These are phyloP conservation scores for Hanleya hanleyi DNA, from an alignment of 2,888 invertebrate genomes.

Conservation along the genomic window DNA sequence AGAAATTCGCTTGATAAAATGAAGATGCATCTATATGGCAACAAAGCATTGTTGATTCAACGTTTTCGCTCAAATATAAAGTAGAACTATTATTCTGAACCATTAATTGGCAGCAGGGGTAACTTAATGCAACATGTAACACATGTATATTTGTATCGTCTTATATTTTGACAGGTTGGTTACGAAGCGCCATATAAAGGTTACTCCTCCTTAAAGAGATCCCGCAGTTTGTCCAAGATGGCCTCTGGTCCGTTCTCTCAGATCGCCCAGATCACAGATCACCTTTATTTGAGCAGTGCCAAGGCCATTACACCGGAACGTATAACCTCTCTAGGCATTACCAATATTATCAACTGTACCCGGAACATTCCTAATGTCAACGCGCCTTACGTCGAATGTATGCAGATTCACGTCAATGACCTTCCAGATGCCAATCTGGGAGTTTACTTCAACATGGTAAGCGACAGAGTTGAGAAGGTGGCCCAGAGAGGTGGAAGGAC, in stretches of 20 bases:
- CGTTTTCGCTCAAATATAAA: no score
- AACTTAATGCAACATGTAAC: no score
- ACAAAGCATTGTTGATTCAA: no score
- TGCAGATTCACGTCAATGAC: conserved; percentile 84
- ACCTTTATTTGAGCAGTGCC: conserved; percentile 86
- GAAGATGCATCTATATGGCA: no score
- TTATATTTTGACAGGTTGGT: no score
- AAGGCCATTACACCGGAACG: conserved; percentile 82
- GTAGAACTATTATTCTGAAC: no score
- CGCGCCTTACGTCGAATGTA: conserved; percentile 76
- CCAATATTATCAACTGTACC: conserved; percentile 87
- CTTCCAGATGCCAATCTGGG: conserved; percentile 83
- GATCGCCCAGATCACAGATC: conserved; percentile 81
- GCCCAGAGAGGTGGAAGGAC: conserved; percentile 81
- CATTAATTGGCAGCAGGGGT: no score
- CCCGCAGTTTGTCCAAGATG: background rate
- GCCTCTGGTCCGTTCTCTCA: conserved; percentile 58
- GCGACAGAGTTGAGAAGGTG: conserved; percentile 85
- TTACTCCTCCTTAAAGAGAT: background rate
- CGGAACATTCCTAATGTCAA: conserved; percentile 82
- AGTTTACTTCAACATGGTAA: conserved; percentile 82
- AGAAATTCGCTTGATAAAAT: no score
- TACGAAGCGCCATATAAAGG: background rate
- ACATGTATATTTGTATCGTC: no score
- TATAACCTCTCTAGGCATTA: conserved; percentile 81